Base-by-base conservation (phyloP, 1,140 invertebrate genomes). In the Nixonia krombeini region DNA sequence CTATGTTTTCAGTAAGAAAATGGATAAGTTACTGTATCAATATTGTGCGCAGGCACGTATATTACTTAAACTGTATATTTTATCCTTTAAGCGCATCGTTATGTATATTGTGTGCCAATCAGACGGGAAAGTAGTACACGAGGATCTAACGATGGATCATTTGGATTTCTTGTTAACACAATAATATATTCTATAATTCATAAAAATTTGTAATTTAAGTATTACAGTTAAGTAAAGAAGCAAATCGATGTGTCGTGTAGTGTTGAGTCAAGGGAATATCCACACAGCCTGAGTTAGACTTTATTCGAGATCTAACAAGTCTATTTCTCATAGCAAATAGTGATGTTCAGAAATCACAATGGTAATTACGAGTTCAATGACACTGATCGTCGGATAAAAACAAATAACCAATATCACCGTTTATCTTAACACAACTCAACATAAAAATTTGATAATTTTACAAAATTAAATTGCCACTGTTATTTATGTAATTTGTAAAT, bases 151-250 rank as follows among this genome's bases (percentile, higher is more conserved):
- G 35, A 38, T n/a, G n/a, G n/a, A 38, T 38, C 38, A 21, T n/a
- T n/a, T n/a, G n/a, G n/a, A n/a, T n/a, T n/a, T n/a, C n/a, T n/a
- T n/a, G 12, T 37, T 15, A 37, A 6, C 38, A 68, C 50, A 56
- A 50, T 69, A 57, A 31, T 47, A 74, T 40, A 50, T 70, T 75
- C 72, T 65, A 58, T 69, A 55, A 28, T 49, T 44, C 45, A 75
- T 49, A 58, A 61, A 63, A 40, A 69, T 58, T 23, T 51, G n/a
- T 64, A 17, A 53, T 58, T 67, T 35, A 72, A 57, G 70, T 58
- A 59, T 42, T 25, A 58, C 57, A 65, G 65, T 51, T 72, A 79
- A 71, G 69, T 73, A 75, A 76, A 68, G 70, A 75, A 78, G 57
- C 68, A 44, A 55, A 41, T 26, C 28, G 37, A 58, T n/a, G n/a